phyloP scores from a whole-genome alignment of 2,888 invertebrate genomes.

The Mermis nigrescens region DNA sequence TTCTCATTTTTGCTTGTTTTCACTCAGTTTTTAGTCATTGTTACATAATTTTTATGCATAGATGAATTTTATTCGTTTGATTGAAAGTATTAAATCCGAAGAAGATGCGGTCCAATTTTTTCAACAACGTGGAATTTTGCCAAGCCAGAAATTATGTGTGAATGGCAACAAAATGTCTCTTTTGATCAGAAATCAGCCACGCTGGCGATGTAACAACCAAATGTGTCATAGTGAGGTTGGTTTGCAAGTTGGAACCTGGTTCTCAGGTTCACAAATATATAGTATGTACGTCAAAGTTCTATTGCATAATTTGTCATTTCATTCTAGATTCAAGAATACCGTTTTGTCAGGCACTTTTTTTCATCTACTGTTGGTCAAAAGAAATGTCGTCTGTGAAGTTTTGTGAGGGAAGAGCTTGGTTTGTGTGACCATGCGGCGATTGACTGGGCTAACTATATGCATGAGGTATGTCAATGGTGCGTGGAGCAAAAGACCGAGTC shows the following conservation, averaged over 20 bases:
- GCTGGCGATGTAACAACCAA: not conserved
- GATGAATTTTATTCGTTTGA: slow-evolving; percentile 2
- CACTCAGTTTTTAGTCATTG: not conserved
- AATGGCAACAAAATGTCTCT: slow-evolving; percentile 1
- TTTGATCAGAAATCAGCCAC: not conserved
- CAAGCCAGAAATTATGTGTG: not conserved
- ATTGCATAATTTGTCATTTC: not conserved
- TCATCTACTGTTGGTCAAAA: not conserved
- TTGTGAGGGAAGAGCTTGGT: not conserved
- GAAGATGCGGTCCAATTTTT: not conserved
- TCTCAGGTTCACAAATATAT: not conserved
- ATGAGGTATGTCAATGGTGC: not conserved
- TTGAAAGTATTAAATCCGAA: not conserved
- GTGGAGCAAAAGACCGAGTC: not conserved
- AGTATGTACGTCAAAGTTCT: not conserved
- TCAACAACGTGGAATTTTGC: slow-evolving; percentile 1
- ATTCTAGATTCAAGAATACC: not conserved
- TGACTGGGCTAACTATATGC: not conserved
- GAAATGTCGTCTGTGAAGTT: slow-evolving; percentile 1
- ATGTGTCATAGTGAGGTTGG: not conserved
- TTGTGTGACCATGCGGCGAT: not conserved
- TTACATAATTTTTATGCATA: not conserved
- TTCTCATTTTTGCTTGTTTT: not conserved
- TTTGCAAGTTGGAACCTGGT: not conserved
- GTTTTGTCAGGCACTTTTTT: not conserved